Evolutionary conservation across 1,140 invertebrate genomes (phyloP), one percentile per base, ranked within the genome.

Genomic region (Drosophila rufa): DNA sequence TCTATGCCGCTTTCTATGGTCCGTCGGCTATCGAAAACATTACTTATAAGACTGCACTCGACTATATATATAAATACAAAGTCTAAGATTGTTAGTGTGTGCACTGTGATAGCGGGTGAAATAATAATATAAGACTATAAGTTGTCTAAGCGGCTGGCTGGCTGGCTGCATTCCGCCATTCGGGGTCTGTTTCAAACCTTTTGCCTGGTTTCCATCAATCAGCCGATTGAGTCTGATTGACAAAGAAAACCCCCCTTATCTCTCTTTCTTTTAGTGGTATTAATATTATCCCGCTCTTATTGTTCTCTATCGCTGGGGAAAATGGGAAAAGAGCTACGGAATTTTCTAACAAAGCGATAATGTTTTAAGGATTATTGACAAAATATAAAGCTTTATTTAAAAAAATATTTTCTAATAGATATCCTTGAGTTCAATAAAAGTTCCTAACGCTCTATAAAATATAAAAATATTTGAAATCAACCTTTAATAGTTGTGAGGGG

Each of bases 1-100:
- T 68, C 60, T 46, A 14, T 38, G 62, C 38, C 40, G 50, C 19
- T 69, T 78, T 78, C 75, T 78, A 78, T 78, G 45, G 50, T 3
- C 50, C n/a, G 12, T 38, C 40, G 30, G 17, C 46, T 58, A 75
- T 71, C 60, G 57, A 40, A 58, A 30, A 27, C 25, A 17, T 36
- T 67, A 47, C 22, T 47, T 61, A 22, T 57, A 38, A 59, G 42
- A 59, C 57, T 66, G 62, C 30, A 66, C 22, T 27, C 25, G 55
- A 36, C 27, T 33, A 42, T 60, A 42, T 77, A 33, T 8, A 43
- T n/a, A 59, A 22, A 57, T 9, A 59, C 17, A 22, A 12, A 48
- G 12, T 48, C 17, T 40, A 36, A 33, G 17, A 36, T 56, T 56
- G 27, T 56, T 48, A 22, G 14, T 57, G 15, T 45, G 33, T 51